Evolutionary conservation across 2,888 invertebrate species (phyloP).

Genomic region (Platycheirus rosarum): DNA sequence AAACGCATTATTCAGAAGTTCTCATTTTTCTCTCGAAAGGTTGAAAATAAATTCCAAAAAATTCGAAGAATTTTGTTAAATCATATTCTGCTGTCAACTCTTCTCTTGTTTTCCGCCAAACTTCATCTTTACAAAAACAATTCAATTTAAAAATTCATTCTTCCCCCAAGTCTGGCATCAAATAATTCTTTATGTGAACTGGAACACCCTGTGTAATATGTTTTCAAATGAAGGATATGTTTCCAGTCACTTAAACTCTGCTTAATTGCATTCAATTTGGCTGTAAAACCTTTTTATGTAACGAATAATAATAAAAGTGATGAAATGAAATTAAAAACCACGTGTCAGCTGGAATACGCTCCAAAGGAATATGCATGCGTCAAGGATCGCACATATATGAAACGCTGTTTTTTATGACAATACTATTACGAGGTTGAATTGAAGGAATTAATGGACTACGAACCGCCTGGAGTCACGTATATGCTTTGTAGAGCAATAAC

Average conservation of each 20-base stretch:
- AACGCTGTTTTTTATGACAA: slow-evolving; percentile 25
- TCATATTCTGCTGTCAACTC: too few relatives aligned
- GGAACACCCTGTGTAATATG: too few relatives aligned
- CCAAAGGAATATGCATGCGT: background rate
- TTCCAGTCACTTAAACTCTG: slow-evolving; percentile 8
- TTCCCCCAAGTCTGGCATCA: too few relatives aligned
- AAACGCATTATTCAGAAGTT: too few relatives aligned
- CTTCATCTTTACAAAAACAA: too few relatives aligned
- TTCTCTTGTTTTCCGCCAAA: too few relatives aligned
- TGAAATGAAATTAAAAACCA: slow-evolving; percentile 56
- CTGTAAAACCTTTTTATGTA: slow-evolving; percentile 54
- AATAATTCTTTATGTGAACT: too few relatives aligned
- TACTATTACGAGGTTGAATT: slow-evolving; percentile 32
- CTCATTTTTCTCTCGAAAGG: too few relatives aligned
- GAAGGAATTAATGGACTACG: slow-evolving; percentile 53
- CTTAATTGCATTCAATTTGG: slow-evolving; percentile 48
- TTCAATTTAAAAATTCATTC: too few relatives aligned
- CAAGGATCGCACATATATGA: background rate
- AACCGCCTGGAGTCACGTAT: slow-evolving; percentile 51
- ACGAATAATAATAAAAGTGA: slow-evolving; percentile 67
- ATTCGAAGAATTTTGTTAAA: too few relatives aligned
- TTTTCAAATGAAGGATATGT: background rate
- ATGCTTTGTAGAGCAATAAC: slow-evolving; percentile 46
- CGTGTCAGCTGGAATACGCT: slow-evolving; percentile 8
- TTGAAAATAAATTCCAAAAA: too few relatives aligned